phyloP scores from a whole-genome alignment of 2,113 vertebrate genomes.

The Gnathonemus longibarbis region DNA sequence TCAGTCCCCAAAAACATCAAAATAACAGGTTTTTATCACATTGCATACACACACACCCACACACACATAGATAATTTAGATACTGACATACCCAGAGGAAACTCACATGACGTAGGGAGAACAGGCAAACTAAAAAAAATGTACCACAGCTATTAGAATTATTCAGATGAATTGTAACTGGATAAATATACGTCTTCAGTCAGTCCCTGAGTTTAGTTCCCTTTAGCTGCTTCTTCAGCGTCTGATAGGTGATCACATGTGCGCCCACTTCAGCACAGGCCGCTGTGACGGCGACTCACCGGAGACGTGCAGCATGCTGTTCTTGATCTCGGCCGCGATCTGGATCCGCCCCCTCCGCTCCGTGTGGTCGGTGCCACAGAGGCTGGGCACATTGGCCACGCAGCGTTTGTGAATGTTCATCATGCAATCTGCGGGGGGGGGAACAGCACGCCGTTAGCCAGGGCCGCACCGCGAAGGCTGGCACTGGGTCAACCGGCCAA shows the following conservation, averaged over 20 bases:
- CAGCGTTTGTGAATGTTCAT: slow-evolving; percentile 1
- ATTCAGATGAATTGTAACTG: not conserved
- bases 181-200: not conserved
- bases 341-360: not conserved
- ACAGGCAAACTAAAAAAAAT: not conserved
- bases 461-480: not conserved
- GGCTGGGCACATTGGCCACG: not conserved
- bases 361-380: not conserved
- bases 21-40: not conserved
- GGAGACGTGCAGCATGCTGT: not conserved
- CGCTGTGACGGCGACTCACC: not conserved
- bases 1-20: too few species aligned
- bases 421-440: not conserved
- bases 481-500: not conserved
- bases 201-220: not conserved
- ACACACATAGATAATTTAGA: not conserved
- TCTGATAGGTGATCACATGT: not conserved
- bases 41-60: not conserved
- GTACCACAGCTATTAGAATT: not conserved
- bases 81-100: not conserved
- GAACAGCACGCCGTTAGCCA: not conserved
- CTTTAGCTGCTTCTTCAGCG: not conserved
- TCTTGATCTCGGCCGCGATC: not conserved
- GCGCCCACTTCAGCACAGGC: not conserved
- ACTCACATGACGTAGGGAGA: not conserved